Base-by-base conservation (phyloP, 64 coral and sea anemone genomes). In the Montipora capricornis region DNA sequence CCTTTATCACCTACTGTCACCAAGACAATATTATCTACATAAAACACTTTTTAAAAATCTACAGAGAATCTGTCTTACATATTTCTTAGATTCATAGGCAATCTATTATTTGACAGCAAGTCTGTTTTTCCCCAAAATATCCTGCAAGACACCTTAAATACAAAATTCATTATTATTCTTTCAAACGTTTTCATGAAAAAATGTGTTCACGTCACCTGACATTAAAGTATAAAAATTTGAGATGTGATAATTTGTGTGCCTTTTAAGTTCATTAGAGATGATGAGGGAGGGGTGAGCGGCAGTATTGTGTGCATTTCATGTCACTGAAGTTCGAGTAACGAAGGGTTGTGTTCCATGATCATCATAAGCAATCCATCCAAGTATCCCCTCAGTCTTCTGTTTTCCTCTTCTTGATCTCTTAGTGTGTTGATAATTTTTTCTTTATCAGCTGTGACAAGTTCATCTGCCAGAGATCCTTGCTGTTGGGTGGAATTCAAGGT, bases 321-420 rank as follows among this genome's bases (percentile, higher is more conserved):
- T 86, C 68, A 86, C n/a, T 71, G 82, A 59, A 98, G 90, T 57
- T 99, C 98, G 15, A 99, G 81, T 11, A 99, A 70, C 9, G 95
- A 68, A 26, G 98, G 98, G 74, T 99, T 94, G 47, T 99, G 95
- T 58, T 99, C 98, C 98, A 99, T 99, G n/a, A 99, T 99, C 71
- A 99, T 99, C 98, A 99, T 99, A 19, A 99, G 22, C 64, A 99
- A 71, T 15, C 95, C 90, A 51, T 99, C 98, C 14, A 96, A 62
- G 68, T 99, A 99, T 19, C 95, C 87, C 67, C 95, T 20, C 8
- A 99, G 89, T 77, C 98, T 80, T 45, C 95, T 74, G 75, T 91
- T 96, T 67, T 96, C 92, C 37, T 96, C 89, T 75, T 99, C 98
- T 74, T 99, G 98, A 3, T 99, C 98, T 76, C 98, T 90, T 20